phyloP scores from a whole-genome alignment of 2,113 vertebrate species.

The Acrocephalus arundinaceus region DNA sequence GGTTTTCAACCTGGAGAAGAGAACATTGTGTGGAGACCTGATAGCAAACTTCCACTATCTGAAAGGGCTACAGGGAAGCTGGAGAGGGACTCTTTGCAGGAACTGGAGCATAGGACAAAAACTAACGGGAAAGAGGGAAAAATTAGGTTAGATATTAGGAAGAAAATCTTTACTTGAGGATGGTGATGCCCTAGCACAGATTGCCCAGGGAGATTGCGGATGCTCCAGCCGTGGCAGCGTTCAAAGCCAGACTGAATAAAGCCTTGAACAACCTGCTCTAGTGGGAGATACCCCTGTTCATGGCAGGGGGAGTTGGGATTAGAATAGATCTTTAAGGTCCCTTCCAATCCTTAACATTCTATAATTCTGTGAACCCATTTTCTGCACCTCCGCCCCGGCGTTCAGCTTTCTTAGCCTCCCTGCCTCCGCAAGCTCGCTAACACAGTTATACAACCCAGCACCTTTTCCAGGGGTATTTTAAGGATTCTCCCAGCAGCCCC shows the following conservation, averaged over 20 bases:
- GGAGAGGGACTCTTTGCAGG: neutral
- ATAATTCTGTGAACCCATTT: neutral
- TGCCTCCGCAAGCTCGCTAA: neutral
- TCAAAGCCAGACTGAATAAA: neutral
- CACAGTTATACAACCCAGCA: neutral
- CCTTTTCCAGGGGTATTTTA: neutral
- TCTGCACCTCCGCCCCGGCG: neutral
- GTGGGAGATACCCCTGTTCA: neutral
- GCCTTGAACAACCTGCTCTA: neutral
- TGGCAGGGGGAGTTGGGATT: neutral
- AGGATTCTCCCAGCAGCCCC: neutral
- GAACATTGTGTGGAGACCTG: neutral
- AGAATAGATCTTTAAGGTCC: neutral
- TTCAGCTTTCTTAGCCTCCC: neutral
- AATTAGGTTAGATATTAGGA: neutral
- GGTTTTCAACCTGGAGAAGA: neutral
- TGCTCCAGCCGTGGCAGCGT: accelerated
- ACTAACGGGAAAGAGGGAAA: neutral
- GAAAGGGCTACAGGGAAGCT: neutral
- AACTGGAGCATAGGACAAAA: accelerated
- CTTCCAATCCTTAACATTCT: neutral
- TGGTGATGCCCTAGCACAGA: neutral
- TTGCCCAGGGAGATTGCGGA: neutral
- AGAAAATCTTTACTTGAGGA: neutral
- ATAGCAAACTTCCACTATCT: too few relatives aligned